Base-by-base conservation (phyloP, 92 coral and sea anemone genomes). In the Diadumene lineata region DNA sequence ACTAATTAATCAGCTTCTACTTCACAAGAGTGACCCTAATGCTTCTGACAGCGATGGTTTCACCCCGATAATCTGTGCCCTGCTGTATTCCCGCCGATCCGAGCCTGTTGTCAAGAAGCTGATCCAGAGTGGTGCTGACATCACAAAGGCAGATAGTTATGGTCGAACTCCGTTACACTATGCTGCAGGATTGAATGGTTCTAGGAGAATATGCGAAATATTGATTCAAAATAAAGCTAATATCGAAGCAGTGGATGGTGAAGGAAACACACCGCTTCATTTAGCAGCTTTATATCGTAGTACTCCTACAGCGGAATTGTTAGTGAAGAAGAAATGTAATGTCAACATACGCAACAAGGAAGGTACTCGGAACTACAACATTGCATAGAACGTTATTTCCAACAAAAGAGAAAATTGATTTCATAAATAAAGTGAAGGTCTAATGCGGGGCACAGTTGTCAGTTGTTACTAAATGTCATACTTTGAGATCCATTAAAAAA, bases 241-340 rank as follows among this genome's bases (percentile, higher is more conserved):
- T 34, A 75, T 83, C 16, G 86, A 87, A 23, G 81, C 68, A 1
- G 87, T 68, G 11, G 91, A 90, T 68, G 21, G 28, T 2, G 87
- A 84, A 30, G 89, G 92, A 0, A 85, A 90, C 55, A 80, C 92
- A 16, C 81, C 96, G 0, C 73, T 90, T 18, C 96, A 90, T 38
- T 64, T 90, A 8, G 96, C 96, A 11, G 96, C 88, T 1, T 69
- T 85, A 43, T 75, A 80, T 70, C 92, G 96, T 23, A 87, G 88
- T 78, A 83, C 84, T 0, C 80, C 82, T 63, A 87, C 92, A 7
- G 92, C 96, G 18, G 89, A 81, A 22, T 50, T 90, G 11, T 79
- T 90, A 18, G 31, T 87, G 48, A 81, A 87, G 74, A 79, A 69
- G 61, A 81, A 85, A 60, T 73, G 81, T 51, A 34, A 80, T 32